phyloP scores from a whole-genome alignment of 2,113 vertebrate genomes.

The Nematolebias whitei region DNA sequence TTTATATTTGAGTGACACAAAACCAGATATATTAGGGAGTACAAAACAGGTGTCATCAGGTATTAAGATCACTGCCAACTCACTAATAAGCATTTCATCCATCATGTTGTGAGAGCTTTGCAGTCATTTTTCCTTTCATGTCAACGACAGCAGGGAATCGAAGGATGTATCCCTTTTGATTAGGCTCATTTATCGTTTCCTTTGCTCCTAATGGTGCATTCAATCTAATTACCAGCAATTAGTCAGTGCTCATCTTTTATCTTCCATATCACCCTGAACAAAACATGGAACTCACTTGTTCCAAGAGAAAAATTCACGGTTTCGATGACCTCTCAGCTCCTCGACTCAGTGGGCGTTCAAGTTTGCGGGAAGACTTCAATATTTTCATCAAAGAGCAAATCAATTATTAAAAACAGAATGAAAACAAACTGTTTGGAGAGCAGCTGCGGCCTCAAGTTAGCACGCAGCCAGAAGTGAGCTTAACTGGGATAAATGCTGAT shows the following conservation, averaged over 20 bases:
- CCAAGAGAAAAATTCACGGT: neutral
- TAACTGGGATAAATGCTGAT: slow-evolving; percentile 62
- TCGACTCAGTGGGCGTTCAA: neutral
- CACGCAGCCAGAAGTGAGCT: slow-evolving; percentile 36
- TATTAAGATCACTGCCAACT: slow-evolving; percentile 14
- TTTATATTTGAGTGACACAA: neutral
- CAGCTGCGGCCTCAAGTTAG: slow-evolving; percentile 32
- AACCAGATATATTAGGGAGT: neutral
- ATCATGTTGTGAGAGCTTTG: slow-evolving; percentile 12
- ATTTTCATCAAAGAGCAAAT: neutral
- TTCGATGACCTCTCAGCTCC: neutral
- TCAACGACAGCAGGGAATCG: slow-evolving; percentile 39
- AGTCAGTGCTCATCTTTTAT: slow-evolving; percentile 34
- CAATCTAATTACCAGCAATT: slow-evolving; percentile 56
- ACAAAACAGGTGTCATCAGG: neutral
- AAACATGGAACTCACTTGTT: slow-evolving; percentile 11
- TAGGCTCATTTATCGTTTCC: slow-evolving; percentile 54
- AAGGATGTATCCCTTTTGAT: slow-evolving; percentile 47
- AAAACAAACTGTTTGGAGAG: slow-evolving; percentile 12
- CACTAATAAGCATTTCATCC: slow-evolving; percentile 33
- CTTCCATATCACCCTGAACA: slow-evolving; percentile 4
- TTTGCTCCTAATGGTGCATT: slow-evolving; percentile 54
- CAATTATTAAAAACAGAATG: neutral
- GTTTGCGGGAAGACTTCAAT: slow-evolving; percentile 9
- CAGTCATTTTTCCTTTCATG: slow-evolving; percentile 14